Base-by-base conservation (phyloP, 2,797 vertebrate genomes). In the Bovichtus diacanthus region DNA sequence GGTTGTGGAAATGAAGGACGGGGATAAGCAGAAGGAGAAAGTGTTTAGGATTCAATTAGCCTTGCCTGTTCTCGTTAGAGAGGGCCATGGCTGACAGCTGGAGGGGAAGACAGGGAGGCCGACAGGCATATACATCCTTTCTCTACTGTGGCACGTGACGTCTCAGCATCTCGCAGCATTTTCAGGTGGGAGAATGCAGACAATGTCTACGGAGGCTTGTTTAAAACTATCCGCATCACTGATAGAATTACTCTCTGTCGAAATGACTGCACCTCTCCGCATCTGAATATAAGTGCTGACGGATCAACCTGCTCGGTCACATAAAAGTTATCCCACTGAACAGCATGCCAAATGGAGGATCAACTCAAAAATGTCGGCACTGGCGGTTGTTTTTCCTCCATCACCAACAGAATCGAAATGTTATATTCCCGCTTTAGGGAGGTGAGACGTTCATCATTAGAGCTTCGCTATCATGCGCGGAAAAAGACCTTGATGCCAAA, bases 11-110 rank as follows among this genome's bases (percentile, higher is more conserved):
- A 82, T 59, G 44, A 86, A 69, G 71, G 71, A 80, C 68, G 55
- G 71, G 76, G 87, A 83, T 84, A 83, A 87, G 88, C 64, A 84
- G 75, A 77, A 78, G 77, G 60, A 81, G 50, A 83, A 76, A 77
- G 72, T 70, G 83, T 90, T 90, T 86, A 84, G 76, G 88, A 91
- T 92, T 93, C 76, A 91, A 91, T 93, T 92, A 93, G 88, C 84
- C 72, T 59, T 74, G 82, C 79, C 80, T 86, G 70, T 85, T 66
- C 81, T 89, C 25, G 47, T 92, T 89, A 90, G 80, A 70, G 46
- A 13, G 15, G 81, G 68, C 69, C 59, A 50, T 62, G 49, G 49
- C 79, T 90, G 86, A 88, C 90, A 89, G 81, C 77, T 72, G 53
- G 71, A 77, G 75, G 71, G 36, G 60, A 68, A 78, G 44, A 55